Evolutionary conservation across 2,113 vertebrate species (phyloP), one percentile per base, ranked within the genome.

Genomic region (Protomyctophum bolini): DNA sequence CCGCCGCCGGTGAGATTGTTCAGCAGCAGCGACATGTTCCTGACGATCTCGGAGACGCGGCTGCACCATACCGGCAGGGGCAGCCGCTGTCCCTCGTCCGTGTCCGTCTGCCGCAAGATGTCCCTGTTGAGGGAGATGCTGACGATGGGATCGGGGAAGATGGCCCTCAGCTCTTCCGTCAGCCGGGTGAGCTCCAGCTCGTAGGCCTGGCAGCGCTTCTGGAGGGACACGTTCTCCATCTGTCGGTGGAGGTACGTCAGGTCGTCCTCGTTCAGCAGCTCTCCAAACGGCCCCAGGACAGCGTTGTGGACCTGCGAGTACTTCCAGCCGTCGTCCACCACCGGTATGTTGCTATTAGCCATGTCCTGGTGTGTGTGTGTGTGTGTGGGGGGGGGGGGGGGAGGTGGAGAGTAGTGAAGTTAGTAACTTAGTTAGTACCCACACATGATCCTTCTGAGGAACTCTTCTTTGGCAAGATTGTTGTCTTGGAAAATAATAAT

Each of bases 251-350:
- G 77, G 75, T 94, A 93, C 47, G 91, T 49, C 65, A 98, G 88
- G 86, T 98, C 97, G 0, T 95, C 92, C 72, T 98, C 95, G 0
- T 95, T 97, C 65, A 99, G 86, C 63, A 99, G 91, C 82, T 98
- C 97, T 14, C 96, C 97, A 10, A 95, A 98, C 10, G 97, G 96
- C 6, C 97, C 96, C 86, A 98, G 83, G 71, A 98, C 87, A 7
- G 95, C 97, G 11, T 94, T 94, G 79, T 94, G 94, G 0, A 87
- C 61, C 58, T 91, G 89, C 0, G 95, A 98, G 85, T 94, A 98
- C 70, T 90, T 91, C 95, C 96, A 98, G 69, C 90, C 77, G 0
- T 91, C 91, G 21, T 21, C 21, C 21, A 21, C 21, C n/a, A 79
- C 63, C 45, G 85, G 61, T 7, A 69, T 50, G 52, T 71, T 69